Evolutionary conservation across 2,888 invertebrate species (phyloP), one percentile per base, ranked within the genome.

Genomic region (Nemapogon koenigi): DNA sequence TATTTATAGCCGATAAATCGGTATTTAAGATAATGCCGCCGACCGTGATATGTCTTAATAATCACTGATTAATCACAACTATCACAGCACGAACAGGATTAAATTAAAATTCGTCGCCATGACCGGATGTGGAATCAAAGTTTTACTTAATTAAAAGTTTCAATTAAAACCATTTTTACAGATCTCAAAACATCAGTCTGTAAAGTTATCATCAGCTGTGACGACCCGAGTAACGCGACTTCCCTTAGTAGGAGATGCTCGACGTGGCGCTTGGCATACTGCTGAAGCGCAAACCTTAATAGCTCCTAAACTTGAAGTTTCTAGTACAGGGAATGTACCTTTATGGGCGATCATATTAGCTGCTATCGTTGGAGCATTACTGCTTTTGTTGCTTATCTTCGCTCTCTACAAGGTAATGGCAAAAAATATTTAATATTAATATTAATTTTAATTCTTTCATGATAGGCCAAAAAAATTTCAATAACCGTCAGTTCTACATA

Each of bases 321-420:
- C 83, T 36, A 83, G 83, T n/a, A 83, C 86, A 45, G 87, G 84
- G 42, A 59, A 86, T 37, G 86, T 93, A 18, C 92, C 93, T 1
- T 81, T 94, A 37, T 95, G 94, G 94, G 87, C 92, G 29, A 88
- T 94, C 36, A 84, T 94, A 2, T 69, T 94, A 41, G 90, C 94
- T 0, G 92, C 92, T 0, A 85, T 91, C 42, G 86, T 88, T 2
- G 94, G 94, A 3, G 86, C 92, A 0, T 66, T 92, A 19, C 84
- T 94, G 43, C 73, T 94, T 30, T 69, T 94, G 43, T 68, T 94
- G 42, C 80, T 94, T 31, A 86, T 93, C 48, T 88, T 86, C 58
- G 68, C 89, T 37, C 78, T 95, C 0, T 91, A 92, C 60, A 94
- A 91, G 85, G 93, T 93, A 62, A 6, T n/a, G n/a, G n/a, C n/a